Conservation (phyloP, 2,888 invertebrate species). For the Heterodera filipjevi region DNA sequence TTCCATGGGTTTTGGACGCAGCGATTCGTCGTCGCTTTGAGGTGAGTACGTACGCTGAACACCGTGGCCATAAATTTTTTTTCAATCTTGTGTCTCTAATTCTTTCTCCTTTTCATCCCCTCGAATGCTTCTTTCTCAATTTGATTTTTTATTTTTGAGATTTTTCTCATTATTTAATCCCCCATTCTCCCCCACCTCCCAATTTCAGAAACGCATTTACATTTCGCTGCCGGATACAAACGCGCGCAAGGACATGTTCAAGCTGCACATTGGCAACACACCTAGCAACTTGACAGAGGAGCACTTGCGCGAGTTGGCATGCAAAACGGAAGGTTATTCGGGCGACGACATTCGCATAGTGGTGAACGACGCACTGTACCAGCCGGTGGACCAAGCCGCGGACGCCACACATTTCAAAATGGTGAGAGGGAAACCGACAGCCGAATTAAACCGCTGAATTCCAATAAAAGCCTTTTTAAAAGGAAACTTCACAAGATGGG, state of each 20-base stretch:
- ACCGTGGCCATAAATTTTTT: no score
- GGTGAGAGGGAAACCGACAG: constrained; percentile 66
- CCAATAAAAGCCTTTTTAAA: no score
- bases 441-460: no score
- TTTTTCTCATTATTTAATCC: no score
- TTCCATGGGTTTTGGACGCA: constrained; percentile 82
- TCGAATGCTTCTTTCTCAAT: no score
- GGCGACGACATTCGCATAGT: constrained; percentile 89
- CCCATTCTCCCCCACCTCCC: background rate
- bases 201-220: constrained; percentile 92
- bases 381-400: constrained; percentile 96
- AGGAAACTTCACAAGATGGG: no score
- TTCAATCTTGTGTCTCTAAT: no score
- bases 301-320: constrained; percentile 74
- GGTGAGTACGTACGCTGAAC: constrained; percentile 35
- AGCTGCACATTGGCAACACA: constrained; percentile 91
- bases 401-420: constrained; percentile 93
- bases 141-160: no score
- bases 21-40: constrained; percentile 84
- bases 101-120: no score
- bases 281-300: constrained; percentile 78
- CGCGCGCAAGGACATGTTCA: constrained; percentile 90
- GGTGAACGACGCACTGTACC: constrained; percentile 96
- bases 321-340: constrained; percentile 76
- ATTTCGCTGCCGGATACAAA: constrained; percentile 94